These are phyloP conservation scores for Eretmochelys imbricata DNA, from an alignment of 2,113 vertebrate species.

Conservation along the genomic window DNA sequence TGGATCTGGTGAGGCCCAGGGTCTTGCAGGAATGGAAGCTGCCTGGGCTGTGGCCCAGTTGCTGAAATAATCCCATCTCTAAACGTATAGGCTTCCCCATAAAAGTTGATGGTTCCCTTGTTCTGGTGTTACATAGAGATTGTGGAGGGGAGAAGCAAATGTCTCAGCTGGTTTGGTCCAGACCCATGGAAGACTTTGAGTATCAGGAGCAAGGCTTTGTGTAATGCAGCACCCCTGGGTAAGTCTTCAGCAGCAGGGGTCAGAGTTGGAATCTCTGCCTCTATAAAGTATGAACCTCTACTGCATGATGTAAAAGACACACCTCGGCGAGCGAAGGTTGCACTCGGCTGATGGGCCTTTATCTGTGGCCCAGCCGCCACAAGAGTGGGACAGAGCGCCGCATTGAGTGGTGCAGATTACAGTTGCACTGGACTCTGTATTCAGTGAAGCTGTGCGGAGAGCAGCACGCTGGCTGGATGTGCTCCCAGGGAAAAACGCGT, in stretches of 20 bases:
- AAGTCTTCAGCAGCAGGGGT: neutral
- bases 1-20: neutral
- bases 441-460: rapidly evolving
- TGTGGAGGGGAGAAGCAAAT: rapidly evolving
- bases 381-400: neutral
- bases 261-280: neutral
- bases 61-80: neutral
- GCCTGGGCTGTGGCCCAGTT: rapidly evolving
- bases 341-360: neutral
- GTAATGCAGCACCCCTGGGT: neutral
- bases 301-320: neutral
- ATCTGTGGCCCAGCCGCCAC: neutral
- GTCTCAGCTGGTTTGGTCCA: neutral
- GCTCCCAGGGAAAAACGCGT: neutral
- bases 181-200: neutral
- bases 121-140: neutral
- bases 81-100: neutral
- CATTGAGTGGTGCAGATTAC: neutral
- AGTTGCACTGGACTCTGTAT: neutral
- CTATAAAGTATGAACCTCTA: neutral
- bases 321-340: neutral
- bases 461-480: neutral
- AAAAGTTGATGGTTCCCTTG: rapidly evolving
- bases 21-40: neutral
- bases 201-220: neutral